Evolutionary conservation across 2,797 vertebrate genomes (phyloP), one percentile per base, ranked within the genome.

Genomic region (Nyctibius grandis): DNA sequence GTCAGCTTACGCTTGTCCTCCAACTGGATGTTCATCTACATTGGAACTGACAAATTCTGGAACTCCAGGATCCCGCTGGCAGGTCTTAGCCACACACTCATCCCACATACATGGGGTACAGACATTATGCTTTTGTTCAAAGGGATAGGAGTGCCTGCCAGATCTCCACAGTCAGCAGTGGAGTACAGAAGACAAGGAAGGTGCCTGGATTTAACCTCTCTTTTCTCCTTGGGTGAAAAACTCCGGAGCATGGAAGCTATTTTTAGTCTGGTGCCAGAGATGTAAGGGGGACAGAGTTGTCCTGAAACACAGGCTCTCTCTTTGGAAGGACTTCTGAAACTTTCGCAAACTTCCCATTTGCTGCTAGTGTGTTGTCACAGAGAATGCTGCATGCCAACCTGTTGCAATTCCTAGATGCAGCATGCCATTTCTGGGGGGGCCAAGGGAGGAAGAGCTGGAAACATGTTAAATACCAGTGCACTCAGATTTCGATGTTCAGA

Each of bases 31-130:
- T 19, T 88, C 20, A 5, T 18, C 34, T 74, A n/a, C 40, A n/a
- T 0, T n/a, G 38, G 53, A 80, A 57, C 4, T 15, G 68, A 47
- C 15, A 74, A 64, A 85, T 63, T 67, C 69, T 88, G 57, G 19
- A 84, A 48, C 29, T 72, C 15, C 33, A 64, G 23, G 44, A 29
- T 77, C 53, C 26, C 8, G 3, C 42, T 56, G 33, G 16, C 36
- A 88, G 21, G 11, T 51, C 23, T 76, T 57, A 70, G 34, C 26
- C 51, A 53, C 7, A 56, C 29, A n/a, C 6, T 64, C 59, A 65
- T 47, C 38, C 50, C 38, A 42, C 11, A 6, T 11, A 19, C 53
- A 89, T 1, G 1, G 8, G 3, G 28, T 22, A 68, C 0, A 6
- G 56, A 48, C 13, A 34, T 9, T 44, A 40, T 22, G n/a, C 29